A percentile compares a stretch with the other conserved stretches of the same genome.
Evolutionary conservation across 2,888 invertebrate species (phyloP).

Genomic region (Gari tellinella): DNA sequence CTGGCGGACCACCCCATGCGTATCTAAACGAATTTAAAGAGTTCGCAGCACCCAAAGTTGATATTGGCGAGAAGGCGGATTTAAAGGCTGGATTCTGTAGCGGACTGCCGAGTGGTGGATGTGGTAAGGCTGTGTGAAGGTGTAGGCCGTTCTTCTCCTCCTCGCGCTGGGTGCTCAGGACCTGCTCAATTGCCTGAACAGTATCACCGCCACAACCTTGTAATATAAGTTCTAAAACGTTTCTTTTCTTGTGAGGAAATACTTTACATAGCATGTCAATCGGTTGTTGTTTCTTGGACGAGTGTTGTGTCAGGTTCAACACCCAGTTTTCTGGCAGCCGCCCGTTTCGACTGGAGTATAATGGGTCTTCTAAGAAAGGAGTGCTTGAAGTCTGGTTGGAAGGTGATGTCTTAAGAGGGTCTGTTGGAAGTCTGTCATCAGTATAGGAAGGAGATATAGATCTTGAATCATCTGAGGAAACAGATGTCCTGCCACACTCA

Average conservation of each 20-base stretch:
- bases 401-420: conserved; percentile 19
- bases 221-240: conserved; percentile 93
- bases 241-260: conserved; percentile 94
- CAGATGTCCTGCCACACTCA: conserved; percentile 54
- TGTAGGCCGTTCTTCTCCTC: conserved; percentile 43
- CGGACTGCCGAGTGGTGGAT: conserved; percentile 21
- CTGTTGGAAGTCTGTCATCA: conserved; percentile 34
- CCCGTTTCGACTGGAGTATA: conserved; percentile 31
- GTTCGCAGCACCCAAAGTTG: conserved; percentile 71
- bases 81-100: conserved; percentile 71
- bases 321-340: conserved; percentile 59
- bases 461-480: conserved; percentile 56
- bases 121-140: conserved; percentile 9
- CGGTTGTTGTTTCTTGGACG: conserved; percentile 83
- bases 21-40: conserved; percentile 76
- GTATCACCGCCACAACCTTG: conserved; percentile 95
- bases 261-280: conserved; percentile 95
- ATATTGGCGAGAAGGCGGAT: conserved; percentile 82
- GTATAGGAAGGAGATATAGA: conserved; percentile 50
- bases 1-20: conserved; percentile 70
- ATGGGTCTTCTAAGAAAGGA: conserved; percentile 28
- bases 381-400: conserved; percentile 24
- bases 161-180: conserved; percentile 85
- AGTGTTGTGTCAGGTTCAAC: conserved; percentile 46
- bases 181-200: conserved; percentile 95